Evolutionary conservation across 2,113 vertebrate genomes (phyloP), one percentile per base, ranked within the genome.

Genomic region (Brachypodius melanocephalos): DNA sequence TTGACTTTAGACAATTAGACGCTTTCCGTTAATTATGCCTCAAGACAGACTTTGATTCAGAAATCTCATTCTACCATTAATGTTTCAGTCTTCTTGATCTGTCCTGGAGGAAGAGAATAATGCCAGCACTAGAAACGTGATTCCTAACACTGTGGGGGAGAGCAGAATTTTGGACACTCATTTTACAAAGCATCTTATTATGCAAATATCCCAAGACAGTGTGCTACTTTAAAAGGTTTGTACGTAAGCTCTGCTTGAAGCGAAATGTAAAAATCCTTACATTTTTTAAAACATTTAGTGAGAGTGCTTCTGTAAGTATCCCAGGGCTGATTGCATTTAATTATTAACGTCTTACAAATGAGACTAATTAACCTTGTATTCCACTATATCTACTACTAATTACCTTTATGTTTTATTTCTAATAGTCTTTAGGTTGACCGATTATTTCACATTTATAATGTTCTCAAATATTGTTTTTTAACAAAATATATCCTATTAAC

Each of bases 311-410:
- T 88, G 28, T 83, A 88, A 85, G 77, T 88, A 62, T 95, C 91
- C 80, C 62, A 66, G 38, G 72, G 88, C 79, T 93, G 93, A 96
- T 84, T 94, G 81, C 40, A 94, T 96, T 96, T 79, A 96, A 95
- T 95, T 95, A 95, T 94, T 96, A 96, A 83, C 57, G 61, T 68
- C 32, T 73, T 81, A 92, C 38, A 88, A 91, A 96, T 86, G 32
- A 91, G 67, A 88, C 59, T 95, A 95, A 97, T 96, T 96, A 96
- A 95, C 80, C 74, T 95, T 94, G 91, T 89, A 80, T 91, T 96
- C 51, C 54, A 84, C 38, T 87, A 77, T 77, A 94, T 73, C 74
- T 89, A 65, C 52, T 82, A 57, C 48, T 93, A 83, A 96, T 90
- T 91, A 81, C 85, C 38, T 79, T 80, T 46, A 83, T 89, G 51